phyloP scores from a whole-genome alignment of 2,888 invertebrate genomes.

The Lypha dubia region DNA sequence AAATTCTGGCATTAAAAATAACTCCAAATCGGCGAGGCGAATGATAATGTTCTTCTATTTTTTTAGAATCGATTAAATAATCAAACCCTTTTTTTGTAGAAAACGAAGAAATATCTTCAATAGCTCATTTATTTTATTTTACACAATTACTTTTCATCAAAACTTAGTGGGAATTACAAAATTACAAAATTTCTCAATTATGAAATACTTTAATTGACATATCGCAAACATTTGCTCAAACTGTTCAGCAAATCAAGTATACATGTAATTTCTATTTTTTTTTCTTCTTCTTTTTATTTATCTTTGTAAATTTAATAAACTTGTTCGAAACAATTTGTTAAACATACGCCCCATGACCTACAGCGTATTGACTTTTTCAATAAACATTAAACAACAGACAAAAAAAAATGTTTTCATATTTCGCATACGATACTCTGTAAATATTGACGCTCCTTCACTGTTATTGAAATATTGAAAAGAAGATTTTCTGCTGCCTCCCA shows the following conservation, averaged over 20 bases:
- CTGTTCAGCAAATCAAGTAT: background rate
- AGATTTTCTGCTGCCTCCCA: conserved; percentile 12
- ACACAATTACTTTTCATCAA: too few relatives aligned
- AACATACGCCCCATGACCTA: conserved; percentile 51
- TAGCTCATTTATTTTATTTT: too few relatives aligned
- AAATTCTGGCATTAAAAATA: too few relatives aligned
- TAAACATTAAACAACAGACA: conserved; percentile 57
- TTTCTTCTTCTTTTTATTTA: conserved; percentile 21
- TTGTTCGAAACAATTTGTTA: conserved; percentile 44
- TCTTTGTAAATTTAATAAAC: conserved; percentile 56
- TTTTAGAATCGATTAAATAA: too few relatives aligned
- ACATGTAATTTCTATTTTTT: too few relatives aligned
- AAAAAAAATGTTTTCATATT: conserved; percentile 34
- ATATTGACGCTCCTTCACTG: conserved; percentile 63
- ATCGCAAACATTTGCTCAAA: background rate
- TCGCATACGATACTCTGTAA: conserved; percentile 42
- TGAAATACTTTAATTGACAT: background rate
- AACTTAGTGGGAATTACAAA: too few relatives aligned
- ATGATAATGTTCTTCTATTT: too few relatives aligned
- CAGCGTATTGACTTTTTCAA: conserved; percentile 66
- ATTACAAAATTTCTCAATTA: background rate
- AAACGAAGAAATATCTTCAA: too few relatives aligned
- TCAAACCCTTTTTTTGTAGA: too few relatives aligned
- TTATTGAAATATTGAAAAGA: conserved; percentile 64
- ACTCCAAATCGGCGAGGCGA: too few relatives aligned